These are phyloP conservation scores for Tetramorium bicarinatum DNA, from an alignment of 2,888 invertebrate species.

Conservation along the genomic window DNA sequence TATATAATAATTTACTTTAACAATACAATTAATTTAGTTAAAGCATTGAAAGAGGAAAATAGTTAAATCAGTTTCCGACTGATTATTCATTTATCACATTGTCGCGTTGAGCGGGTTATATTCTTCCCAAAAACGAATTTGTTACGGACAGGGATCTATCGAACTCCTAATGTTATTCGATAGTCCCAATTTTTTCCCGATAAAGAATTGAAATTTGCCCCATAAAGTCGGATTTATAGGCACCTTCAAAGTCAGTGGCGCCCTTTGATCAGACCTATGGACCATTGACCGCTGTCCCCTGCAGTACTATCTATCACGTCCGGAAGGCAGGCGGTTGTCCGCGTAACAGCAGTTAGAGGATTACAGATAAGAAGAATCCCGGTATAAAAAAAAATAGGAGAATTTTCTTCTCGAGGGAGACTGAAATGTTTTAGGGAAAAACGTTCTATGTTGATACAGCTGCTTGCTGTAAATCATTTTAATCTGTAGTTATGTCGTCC, in stretches of 20 bases:
- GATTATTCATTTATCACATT: slow-evolving; percentile 12
- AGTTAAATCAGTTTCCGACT: background rate
- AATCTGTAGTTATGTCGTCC: slow-evolving; percentile 68
- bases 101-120: background rate
- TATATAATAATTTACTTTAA: slow-evolving; percentile 8
- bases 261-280: slow-evolving; percentile 67
- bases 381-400: slow-evolving; percentile 62
- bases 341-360: slow-evolving; percentile 68
- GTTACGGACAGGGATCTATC: slow-evolving; percentile 4
- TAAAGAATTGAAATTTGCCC: slow-evolving; percentile 58
- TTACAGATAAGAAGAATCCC: slow-evolving; percentile 63
- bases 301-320: slow-evolving; percentile 66
- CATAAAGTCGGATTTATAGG: slow-evolving; percentile 57
- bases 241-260: slow-evolving; percentile 52
- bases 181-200: slow-evolving; percentile 43
- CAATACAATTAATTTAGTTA: background rate
- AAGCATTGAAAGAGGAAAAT: background rate
- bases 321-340: slow-evolving; percentile 39
- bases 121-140: slow-evolving; percentile 15
- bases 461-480: slow-evolving; percentile 67
- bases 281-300: slow-evolving; percentile 64
- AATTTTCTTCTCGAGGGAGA: slow-evolving; percentile 21
- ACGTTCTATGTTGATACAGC: slow-evolving; percentile 34
- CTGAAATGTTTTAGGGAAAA: slow-evolving; percentile 28
- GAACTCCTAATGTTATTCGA: slow-evolving; percentile 37